Evolutionary conservation across 1,140 invertebrate species (phyloP), one percentile per base, ranked within the genome.

Genomic region (Ectropis grisescens): DNA sequence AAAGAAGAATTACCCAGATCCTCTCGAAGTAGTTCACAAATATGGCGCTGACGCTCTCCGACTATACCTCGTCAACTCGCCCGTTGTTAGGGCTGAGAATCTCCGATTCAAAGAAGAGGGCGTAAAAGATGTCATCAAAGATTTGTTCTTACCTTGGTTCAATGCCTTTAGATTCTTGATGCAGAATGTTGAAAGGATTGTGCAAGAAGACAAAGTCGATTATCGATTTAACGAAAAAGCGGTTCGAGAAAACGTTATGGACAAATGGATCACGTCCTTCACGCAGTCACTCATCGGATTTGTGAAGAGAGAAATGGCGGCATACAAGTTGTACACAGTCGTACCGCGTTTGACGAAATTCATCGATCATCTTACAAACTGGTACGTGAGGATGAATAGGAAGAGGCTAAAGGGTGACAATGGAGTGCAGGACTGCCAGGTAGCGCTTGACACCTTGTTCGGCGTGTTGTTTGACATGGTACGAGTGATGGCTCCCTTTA

Each of bases 1-100:
- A 82, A 98, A 98, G 74, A 98, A 98, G 74, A 99, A 99, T 75
- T 99, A 98, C 82, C 97, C 98, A 0, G 96, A 99, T 84, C 97
- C 98, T 1, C 86, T 96, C 79, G 89, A 94, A 50, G 84, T 99
- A 27, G 90, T 99, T 1, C 76, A 90, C 31, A 96, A 98, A 71
- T 99, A 95, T 83, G 98, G 98, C 9, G 97, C 97, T 1, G 98
- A 99, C 86, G 96, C 98, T 12, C 79, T 99, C 2, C 87, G 97
- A 44, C 82, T 99, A 2, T 99, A 99, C 76, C 85, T 99, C 14
- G 96, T 99, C 41, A 99, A 98, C 84, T 99, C 97, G 8, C 98
- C 98, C 1, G 97, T 98, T 16, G 98, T 99, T 0, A 85, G 95
- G 53, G 98, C 95, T 4, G 98, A 99, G 67, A 98, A 95, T 81